These are phyloP conservation scores for Conchocele bisecta DNA, from an alignment of 2,888 invertebrate species.

Conservation along the genomic window DNA sequence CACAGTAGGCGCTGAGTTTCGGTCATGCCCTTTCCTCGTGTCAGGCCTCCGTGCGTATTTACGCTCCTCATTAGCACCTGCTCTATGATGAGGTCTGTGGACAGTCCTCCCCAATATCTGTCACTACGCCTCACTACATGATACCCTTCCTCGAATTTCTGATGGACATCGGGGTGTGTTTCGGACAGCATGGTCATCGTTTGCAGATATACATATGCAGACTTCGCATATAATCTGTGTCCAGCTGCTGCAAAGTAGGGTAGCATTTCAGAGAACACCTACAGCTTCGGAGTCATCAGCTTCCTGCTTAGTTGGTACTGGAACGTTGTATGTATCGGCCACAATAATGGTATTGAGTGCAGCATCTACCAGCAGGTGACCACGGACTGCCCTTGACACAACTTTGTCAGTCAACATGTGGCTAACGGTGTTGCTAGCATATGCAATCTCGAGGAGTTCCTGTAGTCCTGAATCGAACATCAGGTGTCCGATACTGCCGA, in stretches of 20 bases:
- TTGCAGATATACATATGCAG: slow-evolving; percentile 40
- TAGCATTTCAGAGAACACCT: slow-evolving; percentile 4
- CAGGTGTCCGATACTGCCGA: slow-evolving; percentile 62
- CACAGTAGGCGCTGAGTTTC: slow-evolving; percentile 44
- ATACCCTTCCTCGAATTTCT: too few species aligned
- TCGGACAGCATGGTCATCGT: slow-evolving; percentile 28
- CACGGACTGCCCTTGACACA: slow-evolving; percentile 52
- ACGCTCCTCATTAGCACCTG: slow-evolving; percentile 64
- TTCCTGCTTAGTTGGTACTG: not conserved
- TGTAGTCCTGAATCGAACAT: slow-evolving; percentile 59
- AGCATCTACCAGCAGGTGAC: slow-evolving; percentile 58
- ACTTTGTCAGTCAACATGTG: slow-evolving; percentile 68
- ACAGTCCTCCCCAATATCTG: too few species aligned
- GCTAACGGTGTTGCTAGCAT: slow-evolving; percentile 61
- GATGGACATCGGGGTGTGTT: slow-evolving; percentile 46
- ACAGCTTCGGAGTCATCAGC: slow-evolving; percentile 24
- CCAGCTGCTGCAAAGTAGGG: too few species aligned
- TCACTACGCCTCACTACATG: slow-evolving; percentile 44
- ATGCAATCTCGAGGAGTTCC: slow-evolving; percentile 62
- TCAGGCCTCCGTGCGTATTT: slow-evolving; percentile 58
- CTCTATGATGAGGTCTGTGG: too few species aligned
- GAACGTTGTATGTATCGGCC: not conserved
- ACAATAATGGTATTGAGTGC: slow-evolving; percentile 31
- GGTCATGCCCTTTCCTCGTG: slow-evolving; percentile 49
- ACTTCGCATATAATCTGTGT: slow-evolving; percentile 50